phyloP scores from a whole-genome alignment of 2,797 vertebrate genomes.

The Tapirus indicus region DNA sequence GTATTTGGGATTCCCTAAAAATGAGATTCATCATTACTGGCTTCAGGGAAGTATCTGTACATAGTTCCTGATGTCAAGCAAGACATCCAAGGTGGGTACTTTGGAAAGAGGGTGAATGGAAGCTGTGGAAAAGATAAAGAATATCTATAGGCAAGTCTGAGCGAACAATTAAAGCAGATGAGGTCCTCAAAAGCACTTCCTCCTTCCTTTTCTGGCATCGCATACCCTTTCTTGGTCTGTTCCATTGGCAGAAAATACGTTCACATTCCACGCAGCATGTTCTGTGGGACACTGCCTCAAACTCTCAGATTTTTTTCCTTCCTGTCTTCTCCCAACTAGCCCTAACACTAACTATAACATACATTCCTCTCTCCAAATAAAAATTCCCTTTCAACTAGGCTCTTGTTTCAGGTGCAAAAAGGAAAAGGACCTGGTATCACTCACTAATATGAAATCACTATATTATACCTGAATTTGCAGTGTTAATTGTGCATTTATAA shows the following conservation, averaged over 20 bases:
- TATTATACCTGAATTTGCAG: background rate
- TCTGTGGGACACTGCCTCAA: background rate
- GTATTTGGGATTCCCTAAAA: background rate
- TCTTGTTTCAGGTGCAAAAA: background rate
- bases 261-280: background rate
- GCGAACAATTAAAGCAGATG: background rate
- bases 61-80: background rate
- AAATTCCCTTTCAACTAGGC: background rate
- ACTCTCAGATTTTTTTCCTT: background rate
- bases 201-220: background rate
- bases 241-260: background rate
- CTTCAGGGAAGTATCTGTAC: background rate
- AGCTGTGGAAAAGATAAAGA: background rate
- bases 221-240: background rate
- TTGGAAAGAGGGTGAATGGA: background rate
- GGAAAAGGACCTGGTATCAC: background rate
- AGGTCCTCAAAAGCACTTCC: background rate
- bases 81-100: background rate
- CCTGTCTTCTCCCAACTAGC: background rate
- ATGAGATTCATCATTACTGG: background rate
- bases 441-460: conserved; percentile 39
- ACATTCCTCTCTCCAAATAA: background rate
- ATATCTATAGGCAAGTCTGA: background rate
- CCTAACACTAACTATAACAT: background rate
- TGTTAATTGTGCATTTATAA: background rate